These are phyloP conservation scores for Talpa occidentalis DNA, from an alignment of 2,113 vertebrate species.

Conservation along the genomic window DNA sequence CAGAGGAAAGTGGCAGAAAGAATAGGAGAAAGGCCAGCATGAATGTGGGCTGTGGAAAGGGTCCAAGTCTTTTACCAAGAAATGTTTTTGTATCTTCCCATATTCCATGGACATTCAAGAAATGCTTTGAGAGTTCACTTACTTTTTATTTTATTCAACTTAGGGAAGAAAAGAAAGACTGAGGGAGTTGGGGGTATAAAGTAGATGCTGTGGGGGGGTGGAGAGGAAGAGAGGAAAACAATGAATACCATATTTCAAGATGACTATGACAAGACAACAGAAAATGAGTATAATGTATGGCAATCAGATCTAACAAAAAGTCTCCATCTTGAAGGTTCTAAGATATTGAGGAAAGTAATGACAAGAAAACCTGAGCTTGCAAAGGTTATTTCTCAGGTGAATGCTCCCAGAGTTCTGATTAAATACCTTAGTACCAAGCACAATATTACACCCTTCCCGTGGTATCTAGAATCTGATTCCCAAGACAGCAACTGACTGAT, in stretches of 20 bases:
- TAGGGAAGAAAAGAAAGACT: neutral
- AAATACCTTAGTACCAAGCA: neutral
- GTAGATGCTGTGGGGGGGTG: too few species aligned
- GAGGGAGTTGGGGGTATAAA: neutral
- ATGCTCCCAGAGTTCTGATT: neutral
- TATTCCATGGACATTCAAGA: neutral
- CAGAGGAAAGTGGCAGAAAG: neutral
- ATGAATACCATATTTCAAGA: slow-evolving; percentile 12
- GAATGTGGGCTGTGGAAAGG: neutral
- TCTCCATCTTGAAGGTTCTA: neutral
- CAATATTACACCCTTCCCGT: neutral
- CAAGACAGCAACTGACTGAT: neutral
- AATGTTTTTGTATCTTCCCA: neutral
- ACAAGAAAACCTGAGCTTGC: neutral
- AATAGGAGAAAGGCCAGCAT: neutral
- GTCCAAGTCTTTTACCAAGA: neutral
- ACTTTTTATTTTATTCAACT: slow-evolving; percentile 35
- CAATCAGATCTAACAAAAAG: slow-evolving; percentile 13
- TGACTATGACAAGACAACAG: neutral
- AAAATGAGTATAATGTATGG: neutral
- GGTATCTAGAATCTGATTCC: neutral
- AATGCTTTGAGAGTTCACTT: slow-evolving; percentile 11
- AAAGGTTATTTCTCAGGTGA: neutral
- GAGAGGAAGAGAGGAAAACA: neutral
- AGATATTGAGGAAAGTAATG: neutral